These are phyloP conservation scores for Teleiodes luculella DNA, from an alignment of 2,888 invertebrate species.

Conservation along the genomic window DNA sequence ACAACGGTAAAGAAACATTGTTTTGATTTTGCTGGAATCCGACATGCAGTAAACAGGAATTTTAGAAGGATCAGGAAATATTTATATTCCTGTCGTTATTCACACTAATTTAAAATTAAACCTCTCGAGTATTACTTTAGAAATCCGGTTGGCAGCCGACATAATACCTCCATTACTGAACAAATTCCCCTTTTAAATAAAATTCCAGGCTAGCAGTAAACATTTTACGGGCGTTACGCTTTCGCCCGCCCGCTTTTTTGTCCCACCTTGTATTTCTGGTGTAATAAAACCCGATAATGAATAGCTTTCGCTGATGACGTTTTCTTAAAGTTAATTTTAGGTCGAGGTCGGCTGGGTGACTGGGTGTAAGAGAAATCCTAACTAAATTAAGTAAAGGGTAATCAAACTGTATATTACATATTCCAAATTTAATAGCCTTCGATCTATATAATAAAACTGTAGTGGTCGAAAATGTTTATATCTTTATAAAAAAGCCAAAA, in stretches of 20 bases:
- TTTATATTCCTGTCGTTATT: not conserved
- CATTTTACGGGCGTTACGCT: slow-evolving; percentile 11
- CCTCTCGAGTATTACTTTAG: not conserved
- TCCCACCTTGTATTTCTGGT: slow-evolving; percentile 1
- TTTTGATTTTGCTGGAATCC: no score
- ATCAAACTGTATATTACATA: no score
- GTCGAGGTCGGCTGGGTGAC: no score
- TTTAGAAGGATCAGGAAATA: no score
- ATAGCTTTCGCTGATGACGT: not conserved
- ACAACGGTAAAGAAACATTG: no score
- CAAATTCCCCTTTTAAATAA: slow-evolving; percentile 11
- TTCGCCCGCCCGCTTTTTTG: not conserved
- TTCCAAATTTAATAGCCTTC: no score
- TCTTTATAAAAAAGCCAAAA: no score
- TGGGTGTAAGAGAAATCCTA: no score
- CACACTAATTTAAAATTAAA: not conserved
- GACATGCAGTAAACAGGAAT: no score
- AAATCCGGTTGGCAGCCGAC: not conserved
- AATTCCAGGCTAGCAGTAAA: slow-evolving; percentile 10
- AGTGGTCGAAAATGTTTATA: no score
- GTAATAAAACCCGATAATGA: slow-evolving; percentile 1
- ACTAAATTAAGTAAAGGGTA: no score
- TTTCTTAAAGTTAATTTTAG: not conserved
- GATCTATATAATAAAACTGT: no score
- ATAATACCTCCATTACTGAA: slow-evolving; percentile 4